Evolutionary conservation across 2,797 vertebrate genomes (phyloP).

Genomic region (Characodon lateralis): DNA sequence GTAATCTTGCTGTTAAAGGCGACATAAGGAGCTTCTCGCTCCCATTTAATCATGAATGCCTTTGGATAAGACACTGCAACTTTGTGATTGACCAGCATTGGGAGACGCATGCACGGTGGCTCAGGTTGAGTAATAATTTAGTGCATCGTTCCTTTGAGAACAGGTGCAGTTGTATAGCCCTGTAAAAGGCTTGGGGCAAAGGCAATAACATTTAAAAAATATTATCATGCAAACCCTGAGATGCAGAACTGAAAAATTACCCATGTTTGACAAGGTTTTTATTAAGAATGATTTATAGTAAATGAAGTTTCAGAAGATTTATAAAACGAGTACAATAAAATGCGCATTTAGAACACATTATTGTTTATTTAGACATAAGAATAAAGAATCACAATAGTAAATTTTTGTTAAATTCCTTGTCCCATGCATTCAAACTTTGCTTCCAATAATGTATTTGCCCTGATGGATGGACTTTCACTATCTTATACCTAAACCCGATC

Average conservation of each 20-base stretch:
- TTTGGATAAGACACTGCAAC: background rate
- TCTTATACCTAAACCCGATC: background rate
- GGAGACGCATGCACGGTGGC: constrained; percentile 25
- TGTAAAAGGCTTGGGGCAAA: no score
- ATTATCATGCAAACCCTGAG: background rate
- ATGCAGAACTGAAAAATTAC: background rate
- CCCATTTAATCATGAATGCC: no score
- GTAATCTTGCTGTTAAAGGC: no score
- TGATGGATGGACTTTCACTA: background rate
- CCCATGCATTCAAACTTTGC: background rate
- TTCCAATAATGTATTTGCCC: background rate
- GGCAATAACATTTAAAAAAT: background rate
- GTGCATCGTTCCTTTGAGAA: background rate
- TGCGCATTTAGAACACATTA: background rate
- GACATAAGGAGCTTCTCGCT: background rate
- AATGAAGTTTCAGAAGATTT: background rate
- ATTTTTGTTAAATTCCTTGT: background rate
- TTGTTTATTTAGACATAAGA: background rate
- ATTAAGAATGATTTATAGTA: no score
- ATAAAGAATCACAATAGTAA: background rate
- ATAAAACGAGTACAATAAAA: background rate
- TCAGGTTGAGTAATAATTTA: constrained; percentile 6
- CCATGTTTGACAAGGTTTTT: no score
- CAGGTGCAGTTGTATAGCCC: background rate
- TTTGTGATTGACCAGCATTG: constrained; percentile 26